Percentiles rank a stretch among this genome's conserved stretches.
Conservation (phyloP, 2,113 vertebrate genomes). For the Paracyprichromis sp. region DNA sequence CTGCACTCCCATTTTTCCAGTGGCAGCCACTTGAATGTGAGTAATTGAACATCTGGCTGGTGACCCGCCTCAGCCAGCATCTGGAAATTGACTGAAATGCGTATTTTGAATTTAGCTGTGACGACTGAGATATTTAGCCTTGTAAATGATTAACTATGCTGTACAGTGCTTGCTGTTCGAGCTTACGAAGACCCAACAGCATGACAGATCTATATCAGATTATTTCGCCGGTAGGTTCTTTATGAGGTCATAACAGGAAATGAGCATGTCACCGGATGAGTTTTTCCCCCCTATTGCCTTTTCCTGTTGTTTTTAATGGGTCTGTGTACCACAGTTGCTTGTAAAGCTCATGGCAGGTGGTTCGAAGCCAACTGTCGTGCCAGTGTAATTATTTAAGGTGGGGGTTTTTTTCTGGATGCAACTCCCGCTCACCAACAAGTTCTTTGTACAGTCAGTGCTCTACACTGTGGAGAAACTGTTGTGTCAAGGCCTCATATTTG, state of each 20-base stretch:
- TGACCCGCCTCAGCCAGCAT: not conserved
- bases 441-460: conserved; percentile 23
- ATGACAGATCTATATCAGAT: conserved; percentile 42
- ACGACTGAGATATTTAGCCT: conserved; percentile 50
- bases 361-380: not conserved
- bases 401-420: accelerated
- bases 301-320: not conserved
- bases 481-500: conserved; percentile 41
- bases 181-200: conserved; percentile 58
- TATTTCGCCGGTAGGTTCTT: conserved; percentile 18
- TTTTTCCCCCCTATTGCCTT: not conserved
- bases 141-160: conserved; percentile 61
- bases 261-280: conserved; percentile 33
- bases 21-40: not conserved
- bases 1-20: not conserved
- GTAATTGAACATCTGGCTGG: not conserved
- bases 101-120: conserved; percentile 54
- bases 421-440: not conserved
- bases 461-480: conserved; percentile 19
- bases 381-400: not conserved
- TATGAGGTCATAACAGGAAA: conserved; percentile 24
- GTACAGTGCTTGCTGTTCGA: conserved; percentile 67
- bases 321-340: not conserved
- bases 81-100: conserved; percentile 31
- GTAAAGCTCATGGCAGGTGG: not conserved